Evolutionary conservation across 2,888 invertebrate species (phyloP), one percentile per base, ranked within the genome.

Genomic region (Plemyria rubiginata): DNA sequence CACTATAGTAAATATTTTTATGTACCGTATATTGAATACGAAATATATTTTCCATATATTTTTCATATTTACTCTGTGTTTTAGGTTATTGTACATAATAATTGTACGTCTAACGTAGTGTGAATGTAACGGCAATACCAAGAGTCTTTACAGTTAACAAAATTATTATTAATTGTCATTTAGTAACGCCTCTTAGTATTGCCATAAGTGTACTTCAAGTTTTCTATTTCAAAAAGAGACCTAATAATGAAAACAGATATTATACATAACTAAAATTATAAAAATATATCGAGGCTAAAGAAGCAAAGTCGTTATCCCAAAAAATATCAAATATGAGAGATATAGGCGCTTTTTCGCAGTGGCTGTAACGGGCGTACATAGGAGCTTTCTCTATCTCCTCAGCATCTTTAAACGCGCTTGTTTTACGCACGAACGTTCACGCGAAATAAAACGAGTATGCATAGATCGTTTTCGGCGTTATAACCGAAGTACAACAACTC

Each of bases 161-260:
- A n/a, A 54, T 54, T 28, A 38, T 52, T 38, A 46, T 40, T 38
- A 40, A 46, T 40, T 38, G 22, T 13, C 0, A 36, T 16, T 46
- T 22, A 46, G 36, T 54, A 16, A 32, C 43, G 16, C 45, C 50
- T 58, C 43, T 59, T 66, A 59, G 72, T 59, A 48, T 55, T n/a
- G 59, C 55, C 59, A 15, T 63, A 55, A 52, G 49, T 54, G 68
- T 72, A 67, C 74, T 75, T 74, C 67, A 15, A 70, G 68, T 74
- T 78, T 75, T 75, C 65, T 75, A 74, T 67, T 65, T 70, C 71
- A 56, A 36, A 68, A 71, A 70, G 67, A 71, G 68, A 71, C 69
- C 66, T 65, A 60, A 68, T 68, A 67, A 54, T 15, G 45, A 38
- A 16, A 2, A 45, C n/a, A n/a, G n/a, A n/a, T n/a, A n/a, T n/a